A percentile compares a stretch with the other conserved stretches of the same genome.
These are phyloP conservation scores for Nomada fabriciana DNA, from an alignment of 2,888 invertebrate species.

Conservation along the genomic window DNA sequence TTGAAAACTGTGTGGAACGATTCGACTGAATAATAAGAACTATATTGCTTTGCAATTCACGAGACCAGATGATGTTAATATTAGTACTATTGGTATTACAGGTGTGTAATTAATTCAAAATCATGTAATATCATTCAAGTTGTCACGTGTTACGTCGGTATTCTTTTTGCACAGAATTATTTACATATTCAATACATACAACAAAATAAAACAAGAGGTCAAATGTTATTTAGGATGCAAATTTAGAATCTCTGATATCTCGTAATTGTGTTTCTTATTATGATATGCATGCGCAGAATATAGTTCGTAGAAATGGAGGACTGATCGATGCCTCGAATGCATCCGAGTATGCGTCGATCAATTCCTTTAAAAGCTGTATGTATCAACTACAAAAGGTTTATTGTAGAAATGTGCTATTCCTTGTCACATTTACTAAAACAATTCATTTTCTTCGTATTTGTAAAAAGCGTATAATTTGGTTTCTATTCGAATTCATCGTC, in stretches of 20 bases:
- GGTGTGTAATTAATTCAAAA: not conserved
- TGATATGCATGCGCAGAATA: constrained; percentile 42
- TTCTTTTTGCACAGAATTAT: too few species aligned
- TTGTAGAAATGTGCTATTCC: not conserved
- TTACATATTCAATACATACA: too few species aligned
- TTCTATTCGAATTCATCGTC: not conserved
- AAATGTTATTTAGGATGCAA: too few species aligned
- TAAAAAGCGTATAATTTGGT: too few species aligned
- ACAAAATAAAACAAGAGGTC: too few species aligned
- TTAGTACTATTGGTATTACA: not conserved
- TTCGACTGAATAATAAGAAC: too few species aligned
- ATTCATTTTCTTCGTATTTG: too few species aligned
- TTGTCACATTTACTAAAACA: too few species aligned
- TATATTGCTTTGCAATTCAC: not conserved
- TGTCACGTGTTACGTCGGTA: too few species aligned
- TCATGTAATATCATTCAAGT: too few species aligned
- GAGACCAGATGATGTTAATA: constrained; percentile 10
- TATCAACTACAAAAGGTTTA: not conserved
- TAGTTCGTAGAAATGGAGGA: constrained; percentile 49
- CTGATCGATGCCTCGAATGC: constrained; percentile 62
- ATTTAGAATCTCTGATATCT: not conserved
- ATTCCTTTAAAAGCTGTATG: constrained; percentile 35
- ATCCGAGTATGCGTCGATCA: constrained; percentile 45
- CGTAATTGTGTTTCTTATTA: not conserved
- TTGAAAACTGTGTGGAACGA: too few species aligned